These are phyloP conservation scores for Lasius platythorax DNA, from an alignment of 2,888 invertebrate species.

Conservation along the genomic window DNA sequence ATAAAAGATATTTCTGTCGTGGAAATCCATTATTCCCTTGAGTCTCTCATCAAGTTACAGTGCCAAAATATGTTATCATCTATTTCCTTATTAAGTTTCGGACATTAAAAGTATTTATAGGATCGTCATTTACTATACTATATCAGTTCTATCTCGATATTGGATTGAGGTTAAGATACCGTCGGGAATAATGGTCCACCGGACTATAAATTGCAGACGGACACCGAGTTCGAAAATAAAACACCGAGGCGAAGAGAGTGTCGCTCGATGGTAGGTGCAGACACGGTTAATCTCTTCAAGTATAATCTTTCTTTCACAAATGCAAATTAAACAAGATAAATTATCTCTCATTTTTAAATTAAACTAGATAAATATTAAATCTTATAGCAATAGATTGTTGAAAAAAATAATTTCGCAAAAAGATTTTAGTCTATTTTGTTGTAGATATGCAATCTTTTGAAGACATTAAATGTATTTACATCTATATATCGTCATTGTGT, in stretches of 20 bases:
- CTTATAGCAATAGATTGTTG: neutral
- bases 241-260: neutral
- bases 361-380: neutral
- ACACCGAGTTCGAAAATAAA: slow-evolving; percentile 20
- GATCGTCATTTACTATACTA: neutral
- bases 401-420: neutral
- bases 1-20: neutral
- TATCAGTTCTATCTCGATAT: slow-evolving; percentile 24
- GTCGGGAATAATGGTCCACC: slow-evolving; percentile 10
- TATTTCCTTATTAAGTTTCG: slow-evolving; percentile 20
- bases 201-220: neutral
- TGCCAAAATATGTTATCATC: neutral
- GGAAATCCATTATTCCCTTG: neutral
- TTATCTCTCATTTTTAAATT: neutral
- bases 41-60: slow-evolving; percentile 10
- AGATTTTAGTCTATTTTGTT: neutral
- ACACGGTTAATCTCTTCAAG: slow-evolving; percentile 4
- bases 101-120: slow-evolving; percentile 11
- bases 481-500: neutral
- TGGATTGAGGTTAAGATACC: slow-evolving; percentile 28
- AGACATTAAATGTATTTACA: neutral
- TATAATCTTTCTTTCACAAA: neutral
- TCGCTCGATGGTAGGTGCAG: slow-evolving; percentile 9
- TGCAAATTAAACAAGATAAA: neutral
- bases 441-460: neutral